Evolutionary conservation across 2,113 vertebrate genomes (phyloP).

Genomic region (Centropus bengalensis): DNA sequence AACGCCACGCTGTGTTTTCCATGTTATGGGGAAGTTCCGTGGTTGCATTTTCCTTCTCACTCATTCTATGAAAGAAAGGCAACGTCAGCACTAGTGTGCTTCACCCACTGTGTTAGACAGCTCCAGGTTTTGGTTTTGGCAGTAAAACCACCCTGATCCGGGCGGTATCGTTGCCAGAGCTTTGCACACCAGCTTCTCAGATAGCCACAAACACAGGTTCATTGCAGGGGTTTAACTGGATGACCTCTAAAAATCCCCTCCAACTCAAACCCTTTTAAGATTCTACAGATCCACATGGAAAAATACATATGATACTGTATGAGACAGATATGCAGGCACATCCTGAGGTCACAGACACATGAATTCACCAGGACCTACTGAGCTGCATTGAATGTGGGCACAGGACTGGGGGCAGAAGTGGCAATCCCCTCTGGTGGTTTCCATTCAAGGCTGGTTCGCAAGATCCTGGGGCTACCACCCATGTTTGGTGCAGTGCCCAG

Average conservation of each 20-base stretch:
- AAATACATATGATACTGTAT: not conserved
- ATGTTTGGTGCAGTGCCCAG: accelerated
- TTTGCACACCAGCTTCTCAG: not conserved
- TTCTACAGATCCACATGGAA: not conserved
- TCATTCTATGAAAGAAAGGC: not conserved
- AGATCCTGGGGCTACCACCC: accelerated
- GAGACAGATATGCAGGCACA: accelerated
- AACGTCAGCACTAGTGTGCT: not conserved
- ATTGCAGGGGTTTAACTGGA: not conserved
- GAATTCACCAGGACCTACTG: not conserved
- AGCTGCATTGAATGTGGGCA: not conserved
- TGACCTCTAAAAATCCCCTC: not conserved
- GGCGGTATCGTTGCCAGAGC: not conserved
- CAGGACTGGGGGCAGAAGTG: not conserved
- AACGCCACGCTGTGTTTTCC: not conserved
- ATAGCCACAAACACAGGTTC: not conserved
- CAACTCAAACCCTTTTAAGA: not conserved
- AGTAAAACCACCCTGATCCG: not conserved
- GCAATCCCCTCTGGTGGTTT: not conserved
- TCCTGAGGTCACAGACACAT: no score
- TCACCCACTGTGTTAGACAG: not conserved
- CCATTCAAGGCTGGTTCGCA: not conserved
- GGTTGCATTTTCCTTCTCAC: constrained; percentile 34
- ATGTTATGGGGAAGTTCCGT: not conserved
- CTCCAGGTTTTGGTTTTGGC: not conserved